Evolutionary conservation across 2,888 invertebrate genomes (phyloP).

Genomic region (Dicyrtomina minuta): DNA sequence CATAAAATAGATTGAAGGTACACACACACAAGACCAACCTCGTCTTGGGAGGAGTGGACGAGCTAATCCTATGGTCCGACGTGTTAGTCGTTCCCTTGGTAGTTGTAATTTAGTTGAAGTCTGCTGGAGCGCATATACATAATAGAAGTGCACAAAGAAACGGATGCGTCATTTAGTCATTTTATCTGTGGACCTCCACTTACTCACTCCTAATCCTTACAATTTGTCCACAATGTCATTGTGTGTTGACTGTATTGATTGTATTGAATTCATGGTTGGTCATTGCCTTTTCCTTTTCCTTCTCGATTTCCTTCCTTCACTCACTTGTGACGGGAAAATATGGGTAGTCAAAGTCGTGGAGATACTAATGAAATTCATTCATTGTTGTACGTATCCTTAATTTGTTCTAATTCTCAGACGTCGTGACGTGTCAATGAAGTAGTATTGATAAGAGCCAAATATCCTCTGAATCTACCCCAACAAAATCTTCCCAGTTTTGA

Average conservation of each 20-base stretch:
- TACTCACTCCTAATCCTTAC: neutral
- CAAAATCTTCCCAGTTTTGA: too few species aligned
- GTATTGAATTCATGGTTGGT: neutral
- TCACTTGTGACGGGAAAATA: neutral
- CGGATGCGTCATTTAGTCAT: slow-evolving; percentile 17
- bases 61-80: too few species aligned
- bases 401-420: too few species aligned
- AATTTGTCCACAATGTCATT: slow-evolving; percentile 5
- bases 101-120: neutral
- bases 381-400: too few species aligned
- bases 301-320: neutral
- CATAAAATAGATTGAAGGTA: too few species aligned
- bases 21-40: too few species aligned
- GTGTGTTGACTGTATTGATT: neutral
- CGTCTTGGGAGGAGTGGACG: too few species aligned
- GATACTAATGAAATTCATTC: neutral
- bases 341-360: neutral
- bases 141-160: slow-evolving; percentile 20
- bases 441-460: too few species aligned
- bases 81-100: too few species aligned
- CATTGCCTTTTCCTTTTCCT: neutral
- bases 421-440: too few species aligned
- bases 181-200: slow-evolving; percentile 13
- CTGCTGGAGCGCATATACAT: too few species aligned
- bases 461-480: too few species aligned